phyloP scores from a whole-genome alignment of 2,113 vertebrate species.

The Andinoacara biseriatus region DNA sequence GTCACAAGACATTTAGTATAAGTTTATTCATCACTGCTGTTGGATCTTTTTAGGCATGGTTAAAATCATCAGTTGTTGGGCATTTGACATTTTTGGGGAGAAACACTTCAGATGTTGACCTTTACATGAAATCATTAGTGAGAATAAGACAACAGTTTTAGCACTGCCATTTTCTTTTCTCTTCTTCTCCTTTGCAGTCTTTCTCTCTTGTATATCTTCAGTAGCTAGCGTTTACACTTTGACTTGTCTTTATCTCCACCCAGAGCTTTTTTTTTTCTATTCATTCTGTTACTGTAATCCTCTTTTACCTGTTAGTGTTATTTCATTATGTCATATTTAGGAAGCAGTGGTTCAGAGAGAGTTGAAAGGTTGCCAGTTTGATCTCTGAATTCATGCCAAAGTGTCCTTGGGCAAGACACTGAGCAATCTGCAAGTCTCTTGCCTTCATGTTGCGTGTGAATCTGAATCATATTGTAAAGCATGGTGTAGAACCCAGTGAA shows the following conservation, averaged over 20 bases:
- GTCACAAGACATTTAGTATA: slow-evolving; percentile 10
- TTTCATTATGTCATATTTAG: background rate
- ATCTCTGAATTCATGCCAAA: fast-evolving
- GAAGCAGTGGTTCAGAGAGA: too few species aligned
- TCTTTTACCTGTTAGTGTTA: background rate
- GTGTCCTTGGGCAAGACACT: background rate
- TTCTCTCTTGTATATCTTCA: background rate
- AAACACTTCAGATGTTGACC: slow-evolving; percentile 49
- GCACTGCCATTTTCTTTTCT: background rate
- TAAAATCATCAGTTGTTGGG: slow-evolving; percentile 21
- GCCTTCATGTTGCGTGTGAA: background rate
- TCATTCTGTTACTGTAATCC: background rate
- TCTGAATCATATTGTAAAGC: background rate
- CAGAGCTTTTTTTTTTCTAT: background rate
- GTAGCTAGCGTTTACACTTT: background rate
- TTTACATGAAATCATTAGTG: slow-evolving; percentile 43
- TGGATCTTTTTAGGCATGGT: slow-evolving; percentile 8
- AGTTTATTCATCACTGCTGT: slow-evolving; percentile 12
- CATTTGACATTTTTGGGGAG: slow-evolving; percentile 43
- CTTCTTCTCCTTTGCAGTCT: background rate
- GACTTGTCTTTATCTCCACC: background rate
- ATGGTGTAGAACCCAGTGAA: too few species aligned
- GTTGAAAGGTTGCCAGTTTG: background rate
- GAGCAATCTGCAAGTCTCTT: background rate
- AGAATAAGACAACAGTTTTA: slow-evolving; percentile 17